These are phyloP conservation scores for Pipistrellus pygmaeus DNA, from an alignment of 2,797 vertebrate genomes.

Conservation along the genomic window DNA sequence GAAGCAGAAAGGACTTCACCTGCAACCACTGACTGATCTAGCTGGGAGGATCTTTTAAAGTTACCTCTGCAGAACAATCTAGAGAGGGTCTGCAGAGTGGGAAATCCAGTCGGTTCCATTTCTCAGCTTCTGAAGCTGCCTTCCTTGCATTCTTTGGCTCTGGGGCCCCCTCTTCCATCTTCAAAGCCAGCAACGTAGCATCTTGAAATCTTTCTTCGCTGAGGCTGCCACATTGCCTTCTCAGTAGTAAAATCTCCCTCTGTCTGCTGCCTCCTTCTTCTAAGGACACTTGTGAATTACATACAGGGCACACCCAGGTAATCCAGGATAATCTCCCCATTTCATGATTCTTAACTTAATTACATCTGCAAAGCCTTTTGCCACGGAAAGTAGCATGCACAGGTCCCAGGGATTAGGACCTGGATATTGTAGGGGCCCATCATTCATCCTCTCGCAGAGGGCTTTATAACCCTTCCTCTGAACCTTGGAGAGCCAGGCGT, in stretches of 20 bases:
- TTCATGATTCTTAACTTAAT: constrained; percentile 45
- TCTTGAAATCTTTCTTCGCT: not conserved
- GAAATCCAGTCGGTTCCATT: not conserved
- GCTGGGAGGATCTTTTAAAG: not conserved
- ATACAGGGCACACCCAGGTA: not conserved
- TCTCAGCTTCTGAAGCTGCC: not conserved
- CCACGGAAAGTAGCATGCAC: not conserved
- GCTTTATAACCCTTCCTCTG: constrained; percentile 10
- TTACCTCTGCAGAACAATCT: not conserved
- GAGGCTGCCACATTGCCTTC: not conserved
- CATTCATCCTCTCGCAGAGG: not conserved
- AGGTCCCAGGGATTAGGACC: not conserved
- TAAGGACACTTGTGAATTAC: not conserved
- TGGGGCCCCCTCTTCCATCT: not conserved
- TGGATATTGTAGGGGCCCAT: not conserved
- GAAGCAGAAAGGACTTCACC: not conserved
- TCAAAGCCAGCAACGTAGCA: not conserved
- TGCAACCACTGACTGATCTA: not conserved
- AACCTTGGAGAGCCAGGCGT: not conserved
- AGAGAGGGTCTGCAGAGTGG: not conserved
- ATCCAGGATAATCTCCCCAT: not conserved
- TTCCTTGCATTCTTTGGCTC: not conserved
- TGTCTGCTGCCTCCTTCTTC: not conserved
- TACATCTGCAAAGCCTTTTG: not conserved
- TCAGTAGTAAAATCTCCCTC: not conserved